Base-by-base conservation (phyloP, 2,113 vertebrate genomes). In the Cairina moschata region DNA sequence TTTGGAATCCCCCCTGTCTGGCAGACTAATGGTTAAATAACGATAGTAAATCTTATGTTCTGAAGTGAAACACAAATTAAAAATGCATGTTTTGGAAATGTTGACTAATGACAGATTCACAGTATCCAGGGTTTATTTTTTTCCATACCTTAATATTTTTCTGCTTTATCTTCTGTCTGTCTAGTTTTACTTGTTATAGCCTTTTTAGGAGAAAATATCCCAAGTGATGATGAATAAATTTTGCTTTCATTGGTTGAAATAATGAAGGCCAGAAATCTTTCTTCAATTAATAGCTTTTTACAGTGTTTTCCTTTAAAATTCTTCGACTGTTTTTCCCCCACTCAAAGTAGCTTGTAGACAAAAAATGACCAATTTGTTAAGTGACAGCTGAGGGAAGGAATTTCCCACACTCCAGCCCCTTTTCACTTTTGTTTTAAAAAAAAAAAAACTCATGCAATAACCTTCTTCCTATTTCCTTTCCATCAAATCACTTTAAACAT, bases 1-100 rank as follows among this genome's bases (percentile, higher is more conserved):
- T 12, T 55, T 26, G 11, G 26, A 18, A 42, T 90, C 46, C 55
- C 17, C 18, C 36, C 91, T 40, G 77, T 94, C 92, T 77, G 60
- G 55, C 73, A 91, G 85, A 38, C 60, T 54, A 85, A 83, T 59
- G 50, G 59, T 83, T 96, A 94, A 93, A 83, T 60, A 38, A 31
- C 40, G 34, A 46, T 34, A 74, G 59, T 94, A 89, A 95, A 95
- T 91, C 92, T 88, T 63, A 18, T 12, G 17, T 89, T 93, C 60
- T 44, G 88, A 91, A 88, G 95, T 90, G 46, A 94, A 94, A 97
- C 20, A 63, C 42, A 96, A 90, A 95, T 91, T 83, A 84, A 83
- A 90, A 95, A 83, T 80, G 52, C 55, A 50, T 77, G 89, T 65
- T 83, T 89, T 94, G 91, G 89, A 96, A 93, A 83, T 86, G 29